phyloP scores from a whole-genome alignment of 2,113 vertebrate species.

The Melospiza melodia region DNA sequence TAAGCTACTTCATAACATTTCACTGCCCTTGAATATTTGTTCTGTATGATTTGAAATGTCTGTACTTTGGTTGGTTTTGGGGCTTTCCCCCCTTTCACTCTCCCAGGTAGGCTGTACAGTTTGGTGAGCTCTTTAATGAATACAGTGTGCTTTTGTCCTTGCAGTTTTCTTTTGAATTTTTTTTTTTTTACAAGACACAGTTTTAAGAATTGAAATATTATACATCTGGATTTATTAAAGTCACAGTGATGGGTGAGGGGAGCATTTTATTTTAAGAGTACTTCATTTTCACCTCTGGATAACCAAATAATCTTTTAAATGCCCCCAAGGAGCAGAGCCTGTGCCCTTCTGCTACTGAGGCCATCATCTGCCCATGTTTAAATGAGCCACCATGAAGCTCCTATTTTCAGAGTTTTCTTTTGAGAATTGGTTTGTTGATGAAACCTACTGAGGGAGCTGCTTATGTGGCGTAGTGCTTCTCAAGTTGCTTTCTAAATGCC shows the following conservation, averaged over 20 bases:
- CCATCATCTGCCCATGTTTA: background rate
- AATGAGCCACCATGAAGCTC: background rate
- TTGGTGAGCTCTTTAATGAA: background rate
- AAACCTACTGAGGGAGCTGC: background rate
- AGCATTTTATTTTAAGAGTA: background rate
- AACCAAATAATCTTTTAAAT: background rate
- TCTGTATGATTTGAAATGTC: background rate
- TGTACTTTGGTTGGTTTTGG: background rate
- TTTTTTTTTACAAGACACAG: background rate
- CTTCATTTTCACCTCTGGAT: background rate
- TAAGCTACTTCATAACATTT: constrained; percentile 15
- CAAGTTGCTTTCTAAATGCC: background rate
- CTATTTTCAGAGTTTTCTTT: background rate
- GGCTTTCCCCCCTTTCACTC: background rate
- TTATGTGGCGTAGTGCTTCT: background rate
- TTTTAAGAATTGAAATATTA: background rate
- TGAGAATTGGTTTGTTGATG: background rate
- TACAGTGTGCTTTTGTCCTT: background rate
- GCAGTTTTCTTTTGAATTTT: background rate
- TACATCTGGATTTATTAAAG: constrained; percentile 26
- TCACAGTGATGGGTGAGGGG: background rate
- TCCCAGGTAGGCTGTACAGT: background rate
- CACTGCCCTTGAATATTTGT: constrained; percentile 16
- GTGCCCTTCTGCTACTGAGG: background rate
- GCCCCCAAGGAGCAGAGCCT: accelerated